Evolutionary conservation across 2,888 invertebrate genomes (phyloP), one percentile per base, ranked within the genome.

Genomic region (Sarcophaga subvicina): DNA sequence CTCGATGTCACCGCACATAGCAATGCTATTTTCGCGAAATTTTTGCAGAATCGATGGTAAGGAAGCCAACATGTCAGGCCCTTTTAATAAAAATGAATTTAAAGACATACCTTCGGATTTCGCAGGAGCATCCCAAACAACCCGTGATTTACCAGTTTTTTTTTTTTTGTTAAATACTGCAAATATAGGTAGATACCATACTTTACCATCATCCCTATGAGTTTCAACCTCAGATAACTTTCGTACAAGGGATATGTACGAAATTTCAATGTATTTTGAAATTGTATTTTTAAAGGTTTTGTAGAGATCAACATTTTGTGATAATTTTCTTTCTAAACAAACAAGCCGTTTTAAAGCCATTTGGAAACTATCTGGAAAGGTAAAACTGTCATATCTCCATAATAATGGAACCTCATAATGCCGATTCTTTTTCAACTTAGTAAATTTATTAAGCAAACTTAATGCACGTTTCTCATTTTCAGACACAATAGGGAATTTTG

Each of bases 121-220:
- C 14, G 79, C 72, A 37, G 84, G 82, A 54, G 84, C 84, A 47
- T 87, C 79, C 81, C 84, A 87, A 12, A 83, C 86, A n/a, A 87
- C 47, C 11, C 83, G 80, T 8, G 78, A 73, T 75, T 87, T 83
- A 6, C 79, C 70, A 6, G 70, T 66, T 20, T 80, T 78, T 11
- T 80, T 78, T 11, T 78, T 76, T 54, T 37, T 37, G 37, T 77
- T 77, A 25, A 80, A 66, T 3, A 60, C 60, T 11, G 80, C 77
- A 54, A 85, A 60, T n/a, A 49, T 78, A 3, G 62, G 70, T 3
- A 78, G 14, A 22, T 78, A 78, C 69, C 78, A 78, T 11, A 78
- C 47, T 78, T 78, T 70, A n/a, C 69, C 63, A 71, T 6, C 63
- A 71, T 6, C 12, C 6, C 20, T 12, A 62, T 66, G 64, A 12